Evolutionary conservation across 1,140 invertebrate genomes (phyloP).

Genomic region (Stegodyphus dumicola): DNA sequence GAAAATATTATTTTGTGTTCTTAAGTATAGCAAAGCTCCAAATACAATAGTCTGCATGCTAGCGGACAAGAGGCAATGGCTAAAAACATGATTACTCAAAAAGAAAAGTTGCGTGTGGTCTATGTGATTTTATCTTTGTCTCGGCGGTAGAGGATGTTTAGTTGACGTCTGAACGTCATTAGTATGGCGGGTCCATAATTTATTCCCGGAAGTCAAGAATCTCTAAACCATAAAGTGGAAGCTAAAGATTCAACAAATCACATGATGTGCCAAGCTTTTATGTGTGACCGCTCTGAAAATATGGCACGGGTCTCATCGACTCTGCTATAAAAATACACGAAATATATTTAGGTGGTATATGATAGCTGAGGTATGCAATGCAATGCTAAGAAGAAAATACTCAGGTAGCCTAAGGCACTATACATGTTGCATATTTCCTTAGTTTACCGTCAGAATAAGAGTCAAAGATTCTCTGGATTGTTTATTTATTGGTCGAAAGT

Average conservation of each 20-base stretch:
- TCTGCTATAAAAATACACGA: slow-evolving; percentile 44
- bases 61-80: background rate
- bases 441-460: too few species aligned
- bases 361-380: background rate
- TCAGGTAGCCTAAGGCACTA: background rate
- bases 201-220: slow-evolving; percentile 34
- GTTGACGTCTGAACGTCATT: slow-evolving; percentile 50
- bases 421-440: too few species aligned
- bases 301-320: slow-evolving; percentile 2
- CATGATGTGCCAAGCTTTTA: slow-evolving; percentile 42
- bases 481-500: too few species aligned
- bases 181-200: slow-evolving; percentile 41
- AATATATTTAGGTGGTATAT: slow-evolving; percentile 38
- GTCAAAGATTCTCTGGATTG: too few species aligned
- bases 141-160: slow-evolving; percentile 39
- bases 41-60: too few species aligned
- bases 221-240: slow-evolving; percentile 32
- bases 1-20: too few species aligned
- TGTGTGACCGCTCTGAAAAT: slow-evolving; percentile 17
- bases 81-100: background rate
- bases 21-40: too few species aligned
- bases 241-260: slow-evolving; percentile 43
- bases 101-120: slow-evolving; percentile 45
- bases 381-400: background rate
- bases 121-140: slow-evolving; percentile 52